These are phyloP conservation scores for Oophaga sylvatica DNA, from an alignment of 2,797 vertebrate genomes.

Conservation along the genomic window DNA sequence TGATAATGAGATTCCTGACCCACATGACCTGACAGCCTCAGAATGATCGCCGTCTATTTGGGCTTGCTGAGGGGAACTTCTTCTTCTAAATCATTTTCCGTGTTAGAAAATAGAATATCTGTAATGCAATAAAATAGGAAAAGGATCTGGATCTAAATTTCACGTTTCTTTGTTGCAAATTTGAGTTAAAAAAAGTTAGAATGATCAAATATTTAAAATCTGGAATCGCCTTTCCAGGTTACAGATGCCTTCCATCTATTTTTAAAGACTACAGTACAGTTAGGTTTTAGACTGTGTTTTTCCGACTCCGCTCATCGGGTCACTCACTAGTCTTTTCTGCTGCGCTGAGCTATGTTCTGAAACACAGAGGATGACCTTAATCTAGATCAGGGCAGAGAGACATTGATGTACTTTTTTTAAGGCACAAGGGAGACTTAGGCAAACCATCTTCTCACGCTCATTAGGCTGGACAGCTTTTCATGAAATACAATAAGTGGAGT, in stretches of 20 bases:
- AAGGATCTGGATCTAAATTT: not conserved
- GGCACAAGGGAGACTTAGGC: slow-evolving; percentile 39
- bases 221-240: not conserved
- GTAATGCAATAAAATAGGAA: not conserved
- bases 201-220: slow-evolving; percentile 6
- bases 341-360: slow-evolving; percentile 35
- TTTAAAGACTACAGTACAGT: slow-evolving; percentile 11
- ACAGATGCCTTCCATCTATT: not conserved
- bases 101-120: not conserved
- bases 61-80: not conserved
- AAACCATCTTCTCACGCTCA: slow-evolving; percentile 39
- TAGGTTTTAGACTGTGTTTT: slow-evolving; percentile 17
- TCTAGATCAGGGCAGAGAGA: slow-evolving; percentile 46
- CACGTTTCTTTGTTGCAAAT: not conserved
- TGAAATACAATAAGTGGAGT: slow-evolving; percentile 39
- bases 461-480: slow-evolving; percentile 33
- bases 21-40: not conserved
- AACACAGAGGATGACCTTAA: slow-evolving; percentile 52
- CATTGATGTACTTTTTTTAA: slow-evolving; percentile 50
- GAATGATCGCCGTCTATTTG: not conserved
- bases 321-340: slow-evolving; percentile 16
- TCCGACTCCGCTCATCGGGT: slow-evolving; percentile 21
- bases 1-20: not conserved
- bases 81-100: not conserved
- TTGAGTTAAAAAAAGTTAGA: not conserved